Base-by-base conservation (phyloP, 2,888 invertebrate genomes). In the Idaea biselata region DNA sequence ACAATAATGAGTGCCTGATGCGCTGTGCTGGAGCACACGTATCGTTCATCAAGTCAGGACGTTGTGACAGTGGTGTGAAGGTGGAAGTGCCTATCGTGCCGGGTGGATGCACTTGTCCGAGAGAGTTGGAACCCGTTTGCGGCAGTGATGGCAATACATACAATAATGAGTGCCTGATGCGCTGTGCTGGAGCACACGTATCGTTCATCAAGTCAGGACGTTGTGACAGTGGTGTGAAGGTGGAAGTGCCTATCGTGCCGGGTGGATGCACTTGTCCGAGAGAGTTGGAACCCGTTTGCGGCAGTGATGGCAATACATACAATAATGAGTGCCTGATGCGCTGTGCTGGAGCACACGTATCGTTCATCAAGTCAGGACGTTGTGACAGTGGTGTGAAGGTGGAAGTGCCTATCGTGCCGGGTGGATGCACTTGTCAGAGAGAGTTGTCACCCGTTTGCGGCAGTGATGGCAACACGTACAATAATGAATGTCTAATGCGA, bases 1-100 rank as follows among this genome's bases (percentile, higher is more conserved):
- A 96, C 83, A 89, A 88, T 70, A 95, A 94, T 80, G 94, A 94
- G 72, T 96, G 96, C 81, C 93, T 95, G 71, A 83, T 96, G 71
- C 88, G 93, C 69, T 94, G 95, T 68, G 58, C 55, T 1, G 67
- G 53, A 0, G 68, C 16, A 0, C 60, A 68, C 0, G 76, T 73
- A 0, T 56, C 62, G 0, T 70, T 68, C 63, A 67, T 65, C 63
- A 31, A 61, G 32, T 73, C 8, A 81, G 82, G 58, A 62, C 74
- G 0, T 61, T 58, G 1, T 17, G 78, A 84, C 25, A 81, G 81
- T 0, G 54, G 62, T 0, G 44, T 44, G 44, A 44, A 44, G 44
- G 44, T 44, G 44, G 44, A 44, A 14, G 44, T 8, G 14, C 44
- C 44, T 3, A 44, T 14, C 14, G 44, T 44, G 44, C 44, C 44